A percentile compares a stretch with the other conserved stretches of the same genome.
Evolutionary conservation across 2,888 invertebrate genomes (phyloP).

Genomic region (Bursaphelenchus okinawaensis): DNA sequence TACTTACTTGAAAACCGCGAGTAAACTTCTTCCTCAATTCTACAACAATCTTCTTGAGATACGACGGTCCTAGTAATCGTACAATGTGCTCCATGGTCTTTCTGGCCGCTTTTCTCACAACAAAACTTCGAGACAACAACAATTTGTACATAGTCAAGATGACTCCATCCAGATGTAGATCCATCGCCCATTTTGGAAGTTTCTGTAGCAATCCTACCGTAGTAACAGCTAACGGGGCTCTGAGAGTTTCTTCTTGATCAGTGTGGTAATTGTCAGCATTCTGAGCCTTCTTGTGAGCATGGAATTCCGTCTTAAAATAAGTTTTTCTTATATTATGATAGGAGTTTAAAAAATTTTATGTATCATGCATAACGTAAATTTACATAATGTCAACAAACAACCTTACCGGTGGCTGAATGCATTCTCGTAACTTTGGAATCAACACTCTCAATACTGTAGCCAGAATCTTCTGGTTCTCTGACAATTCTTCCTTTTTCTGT

Average conservation of each 20-base stretch:
- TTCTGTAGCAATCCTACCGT: constrained; percentile 83
- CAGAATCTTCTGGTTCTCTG: constrained; percentile 65
- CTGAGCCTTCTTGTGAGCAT: constrained; percentile 16
- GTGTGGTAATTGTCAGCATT: constrained; percentile 29
- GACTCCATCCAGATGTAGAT: constrained; percentile 61
- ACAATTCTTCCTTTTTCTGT: constrained; percentile 15
- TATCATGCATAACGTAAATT: too few relatives aligned
- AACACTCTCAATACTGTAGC: constrained; percentile 69
- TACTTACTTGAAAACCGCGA: constrained; percentile 74
- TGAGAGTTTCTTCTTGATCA: constrained; percentile 73
- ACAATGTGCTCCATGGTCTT: constrained; percentile 89
- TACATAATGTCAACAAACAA: not conserved
- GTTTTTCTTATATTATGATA: not conserved
- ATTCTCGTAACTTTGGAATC: constrained; percentile 76
- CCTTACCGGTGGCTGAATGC: constrained; percentile 61
- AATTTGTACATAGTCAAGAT: constrained; percentile 75
- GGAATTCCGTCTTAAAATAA: constrained; percentile 3
- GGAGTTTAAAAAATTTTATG: not conserved
- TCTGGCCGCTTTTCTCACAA: constrained; percentile 70
- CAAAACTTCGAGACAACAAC: constrained; percentile 71
- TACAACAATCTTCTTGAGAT: constrained; percentile 72
- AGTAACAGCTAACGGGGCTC: constrained; percentile 86
- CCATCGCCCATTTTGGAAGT: constrained; percentile 66
- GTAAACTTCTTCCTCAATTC: constrained; percentile 76
- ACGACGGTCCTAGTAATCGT: constrained; percentile 74